phyloP scores from a whole-genome alignment of 37 sponge, comb jelly and placozoan genomes.

The Bolinopsis microptera region DNA sequence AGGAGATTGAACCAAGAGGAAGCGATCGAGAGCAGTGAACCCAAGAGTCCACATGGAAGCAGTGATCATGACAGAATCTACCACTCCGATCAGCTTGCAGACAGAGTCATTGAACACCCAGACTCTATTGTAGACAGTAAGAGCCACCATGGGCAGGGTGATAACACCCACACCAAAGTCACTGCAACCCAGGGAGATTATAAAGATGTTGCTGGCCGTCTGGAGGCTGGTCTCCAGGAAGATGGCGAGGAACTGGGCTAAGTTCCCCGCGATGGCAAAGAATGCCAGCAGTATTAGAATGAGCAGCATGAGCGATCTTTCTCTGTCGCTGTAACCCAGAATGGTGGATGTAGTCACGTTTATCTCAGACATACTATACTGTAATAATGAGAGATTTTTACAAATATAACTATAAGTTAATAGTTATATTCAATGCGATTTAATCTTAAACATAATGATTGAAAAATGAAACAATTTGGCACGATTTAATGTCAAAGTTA shows the following conservation, averaged over 20 bases:
- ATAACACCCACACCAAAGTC: constrained; percentile 61
- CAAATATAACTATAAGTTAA: too few relatives aligned
- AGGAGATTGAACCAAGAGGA: constrained; percentile 44
- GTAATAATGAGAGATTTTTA: too few relatives aligned
- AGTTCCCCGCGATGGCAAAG: neutral
- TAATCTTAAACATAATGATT: too few relatives aligned
- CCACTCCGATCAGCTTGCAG: constrained; percentile 25
- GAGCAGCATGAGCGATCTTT: neutral
- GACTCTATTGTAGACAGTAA: constrained; percentile 22
- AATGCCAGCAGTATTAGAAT: constrained; percentile 13
- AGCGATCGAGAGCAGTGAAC: constrained; percentile 36
- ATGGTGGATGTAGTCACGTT: neutral
- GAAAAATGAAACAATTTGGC: too few relatives aligned
- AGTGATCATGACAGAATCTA: constrained; percentile 55
- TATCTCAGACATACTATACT: neutral
- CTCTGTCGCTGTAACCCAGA: neutral
- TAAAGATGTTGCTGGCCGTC: constrained; percentile 57
- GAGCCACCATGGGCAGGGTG: constrained; percentile 33
- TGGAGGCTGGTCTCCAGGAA: constrained; percentile 19
- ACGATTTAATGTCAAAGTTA: too few relatives aligned
- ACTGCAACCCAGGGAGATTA: constrained; percentile 60
- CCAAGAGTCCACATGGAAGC: constrained; percentile 66
- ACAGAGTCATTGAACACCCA: neutral
- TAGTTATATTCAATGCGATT: too few relatives aligned
- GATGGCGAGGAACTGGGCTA: constrained; percentile 24